phyloP scores from a whole-genome alignment of 2,113 vertebrate genomes.

The Cheirogaleus medius region DNA sequence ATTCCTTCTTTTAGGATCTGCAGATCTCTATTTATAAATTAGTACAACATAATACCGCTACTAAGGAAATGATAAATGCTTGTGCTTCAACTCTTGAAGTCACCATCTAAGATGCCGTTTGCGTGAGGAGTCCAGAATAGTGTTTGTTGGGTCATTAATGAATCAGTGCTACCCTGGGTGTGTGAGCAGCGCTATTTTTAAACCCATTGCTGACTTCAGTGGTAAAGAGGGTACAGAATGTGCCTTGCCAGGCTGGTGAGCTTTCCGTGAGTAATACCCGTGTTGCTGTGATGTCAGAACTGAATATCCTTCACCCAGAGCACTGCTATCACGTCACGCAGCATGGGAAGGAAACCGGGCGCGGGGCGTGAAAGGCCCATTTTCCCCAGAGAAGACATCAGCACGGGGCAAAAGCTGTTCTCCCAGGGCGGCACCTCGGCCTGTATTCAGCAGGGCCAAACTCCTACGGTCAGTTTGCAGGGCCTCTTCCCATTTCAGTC shows the following conservation, averaged over 20 bases:
- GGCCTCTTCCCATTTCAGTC: not conserved
- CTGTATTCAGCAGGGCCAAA: not conserved
- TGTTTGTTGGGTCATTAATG: not conserved
- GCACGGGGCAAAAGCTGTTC: not conserved
- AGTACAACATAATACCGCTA: not conserved
- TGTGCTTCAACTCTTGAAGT: not conserved
- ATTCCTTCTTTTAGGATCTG: not conserved
- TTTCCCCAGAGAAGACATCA: not conserved
- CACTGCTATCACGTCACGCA: not conserved
- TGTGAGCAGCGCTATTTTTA: conserved; percentile 69
- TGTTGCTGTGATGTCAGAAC: conserved; percentile 56
- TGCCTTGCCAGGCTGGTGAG: conserved; percentile 44
- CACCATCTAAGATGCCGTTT: not conserved
- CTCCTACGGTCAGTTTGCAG: not conserved
- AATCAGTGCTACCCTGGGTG: conserved; percentile 45
- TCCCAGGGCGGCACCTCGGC: not conserved
- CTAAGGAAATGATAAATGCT: not conserved
- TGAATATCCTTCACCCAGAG: conserved; percentile 35
- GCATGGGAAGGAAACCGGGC: not conserved
- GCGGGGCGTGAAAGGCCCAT: not conserved
- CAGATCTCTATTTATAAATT: not conserved
- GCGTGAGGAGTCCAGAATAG: not conserved
- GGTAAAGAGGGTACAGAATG: conserved; percentile 67
- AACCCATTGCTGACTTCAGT: conserved; percentile 60
- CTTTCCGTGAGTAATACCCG: not conserved